Evolutionary conservation across 2,888 invertebrate species (phyloP).

Genomic region (Drosophila quinaria): DNA sequence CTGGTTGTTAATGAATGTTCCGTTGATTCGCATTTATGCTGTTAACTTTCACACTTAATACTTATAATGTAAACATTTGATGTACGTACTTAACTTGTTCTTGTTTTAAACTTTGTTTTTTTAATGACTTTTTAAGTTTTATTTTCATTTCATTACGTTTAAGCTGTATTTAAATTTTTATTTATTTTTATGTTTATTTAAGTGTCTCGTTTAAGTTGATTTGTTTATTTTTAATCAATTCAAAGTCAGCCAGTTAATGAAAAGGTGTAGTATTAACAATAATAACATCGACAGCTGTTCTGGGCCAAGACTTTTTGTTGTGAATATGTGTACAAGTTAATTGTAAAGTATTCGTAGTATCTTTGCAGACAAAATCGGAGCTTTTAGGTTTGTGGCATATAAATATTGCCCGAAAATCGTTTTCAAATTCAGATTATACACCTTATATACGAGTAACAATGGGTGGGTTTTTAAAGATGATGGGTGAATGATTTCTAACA

Average conservation of each 20-base stretch:
- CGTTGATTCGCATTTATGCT: conserved; percentile 71
- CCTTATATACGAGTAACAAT: conserved; percentile 38
- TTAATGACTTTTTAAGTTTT: conserved; percentile 19
- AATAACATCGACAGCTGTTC: conserved; percentile 24
- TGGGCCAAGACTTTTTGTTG: neutral
- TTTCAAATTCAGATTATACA: conserved; percentile 47
- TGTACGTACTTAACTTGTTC: conserved; percentile 45
- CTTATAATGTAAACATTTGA: conserved; percentile 56
- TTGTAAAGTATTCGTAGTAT: conserved; percentile 40
- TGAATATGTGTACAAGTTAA: conserved; percentile 36
- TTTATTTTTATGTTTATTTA: conserved; percentile 18
- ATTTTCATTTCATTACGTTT: conserved; percentile 15
- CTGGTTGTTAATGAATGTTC: conserved; percentile 34
- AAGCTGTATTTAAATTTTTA: conserved; percentile 11
- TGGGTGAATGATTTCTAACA: conserved; percentile 31
- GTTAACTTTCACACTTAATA: conserved; percentile 77
- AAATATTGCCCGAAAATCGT: conserved; percentile 64
- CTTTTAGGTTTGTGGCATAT: conserved; percentile 55
- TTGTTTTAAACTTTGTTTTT: conserved; percentile 18
- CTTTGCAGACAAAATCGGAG: conserved; percentile 66
- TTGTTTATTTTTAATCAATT: conserved; percentile 22
- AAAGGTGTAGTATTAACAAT: conserved; percentile 23
- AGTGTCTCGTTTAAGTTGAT: conserved; percentile 10
- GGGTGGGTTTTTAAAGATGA: conserved; percentile 61
- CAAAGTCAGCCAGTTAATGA: conserved; percentile 20